A percentile compares a stretch with the other conserved stretches of the same genome.
Evolutionary conservation across 2,113 vertebrate species (phyloP).

Genomic region (Ginglymostoma cirratum): DNA sequence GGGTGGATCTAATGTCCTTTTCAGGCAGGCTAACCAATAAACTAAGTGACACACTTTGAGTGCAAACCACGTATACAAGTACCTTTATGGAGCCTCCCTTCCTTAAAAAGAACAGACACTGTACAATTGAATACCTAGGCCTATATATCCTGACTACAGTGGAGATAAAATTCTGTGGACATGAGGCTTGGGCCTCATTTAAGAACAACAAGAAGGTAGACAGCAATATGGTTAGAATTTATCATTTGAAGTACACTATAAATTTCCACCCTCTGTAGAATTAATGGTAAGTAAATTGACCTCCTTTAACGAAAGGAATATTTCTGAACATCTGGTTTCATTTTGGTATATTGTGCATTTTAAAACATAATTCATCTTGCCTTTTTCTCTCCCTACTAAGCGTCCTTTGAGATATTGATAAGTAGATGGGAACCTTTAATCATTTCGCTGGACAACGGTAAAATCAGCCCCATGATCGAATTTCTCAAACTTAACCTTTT

Average conservation of each 20-base stretch:
- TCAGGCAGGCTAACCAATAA: background rate
- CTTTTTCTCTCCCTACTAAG: background rate
- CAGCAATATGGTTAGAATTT: background rate
- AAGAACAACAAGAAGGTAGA: background rate
- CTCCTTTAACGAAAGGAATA: background rate
- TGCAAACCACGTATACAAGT: background rate
- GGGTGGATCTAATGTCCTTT: background rate
- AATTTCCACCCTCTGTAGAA: slow-evolving; percentile 2
- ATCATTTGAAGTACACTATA: slow-evolving; percentile 11
- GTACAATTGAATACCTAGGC: background rate
- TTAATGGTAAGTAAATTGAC: slow-evolving; percentile 29
- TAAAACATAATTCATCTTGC: slow-evolving; percentile 33
- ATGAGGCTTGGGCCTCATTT: background rate
- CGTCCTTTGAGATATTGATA: background rate
- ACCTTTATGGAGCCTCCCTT: background rate
- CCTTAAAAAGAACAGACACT: background rate
- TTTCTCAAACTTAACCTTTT: background rate
- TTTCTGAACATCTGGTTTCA: slow-evolving; percentile 32
- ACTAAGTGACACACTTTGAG: background rate
- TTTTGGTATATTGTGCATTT: background rate
- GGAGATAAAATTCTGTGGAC: background rate
- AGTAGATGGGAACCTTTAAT: background rate
- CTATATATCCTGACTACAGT: background rate
- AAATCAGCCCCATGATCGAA: background rate
- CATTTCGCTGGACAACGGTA: background rate